Evolutionary conservation across 2,113 vertebrate species (phyloP).

Genomic region (Amblyopsis rosae): DNA sequence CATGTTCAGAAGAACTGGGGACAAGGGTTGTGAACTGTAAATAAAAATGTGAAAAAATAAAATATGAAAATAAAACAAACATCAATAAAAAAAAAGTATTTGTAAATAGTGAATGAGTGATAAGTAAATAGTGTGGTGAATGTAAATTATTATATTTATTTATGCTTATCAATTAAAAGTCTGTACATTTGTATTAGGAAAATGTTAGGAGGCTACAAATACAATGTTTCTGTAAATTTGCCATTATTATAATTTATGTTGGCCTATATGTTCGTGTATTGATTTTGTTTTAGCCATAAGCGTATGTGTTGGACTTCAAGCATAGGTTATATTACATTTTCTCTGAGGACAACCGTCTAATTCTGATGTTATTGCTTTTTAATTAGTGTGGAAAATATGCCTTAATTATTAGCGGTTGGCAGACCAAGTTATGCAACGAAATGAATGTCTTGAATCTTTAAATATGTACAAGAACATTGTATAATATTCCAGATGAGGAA

Average conservation of each 20-base stretch:
- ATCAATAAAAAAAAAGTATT: slow-evolving; percentile 36
- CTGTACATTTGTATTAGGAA: slow-evolving; percentile 60
- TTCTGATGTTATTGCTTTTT: slow-evolving; percentile 8
- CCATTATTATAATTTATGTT: slow-evolving; percentile 45
- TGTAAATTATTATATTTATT: slow-evolving; percentile 65
- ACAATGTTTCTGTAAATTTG: slow-evolving; percentile 47
- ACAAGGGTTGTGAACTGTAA: slow-evolving; percentile 21
- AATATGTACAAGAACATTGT: slow-evolving; percentile 51
- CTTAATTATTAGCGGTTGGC: slow-evolving; percentile 56
- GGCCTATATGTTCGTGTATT: slow-evolving; percentile 31
- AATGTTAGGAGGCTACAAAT: slow-evolving; percentile 47
- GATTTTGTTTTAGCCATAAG: slow-evolving; percentile 44
- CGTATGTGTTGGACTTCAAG: slow-evolving; percentile 10
- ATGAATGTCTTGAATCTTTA: slow-evolving; percentile 54
- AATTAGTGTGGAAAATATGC: slow-evolving; percentile 44
- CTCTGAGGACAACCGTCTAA: slow-evolving; percentile 36
- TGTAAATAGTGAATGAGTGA: slow-evolving; percentile 2
- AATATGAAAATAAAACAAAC: not conserved
- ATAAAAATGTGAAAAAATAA: not conserved
- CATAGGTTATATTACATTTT: slow-evolving; percentile 13
- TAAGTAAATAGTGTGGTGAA: slow-evolving; percentile 58
- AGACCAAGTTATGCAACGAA: slow-evolving; percentile 65
- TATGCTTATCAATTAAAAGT: slow-evolving; percentile 58
- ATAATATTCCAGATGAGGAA: slow-evolving; percentile 43
- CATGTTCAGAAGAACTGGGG: slow-evolving; percentile 34